Evolutionary conservation across 1,140 invertebrate species (phyloP).

Genomic region (Drosophila ambigua): DNA sequence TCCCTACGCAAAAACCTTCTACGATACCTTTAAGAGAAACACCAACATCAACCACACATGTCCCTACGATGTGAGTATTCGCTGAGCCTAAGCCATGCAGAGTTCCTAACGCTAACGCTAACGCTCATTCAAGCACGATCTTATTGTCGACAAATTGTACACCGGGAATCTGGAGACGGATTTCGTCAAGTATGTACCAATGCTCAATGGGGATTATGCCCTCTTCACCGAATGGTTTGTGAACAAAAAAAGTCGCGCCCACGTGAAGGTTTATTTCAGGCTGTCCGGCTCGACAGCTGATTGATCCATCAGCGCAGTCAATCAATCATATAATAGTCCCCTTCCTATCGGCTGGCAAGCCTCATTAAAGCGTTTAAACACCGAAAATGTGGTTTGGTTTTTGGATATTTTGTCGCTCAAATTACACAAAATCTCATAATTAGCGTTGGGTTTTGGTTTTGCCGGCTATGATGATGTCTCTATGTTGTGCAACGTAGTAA

Average conservation of each 20-base stretch:
- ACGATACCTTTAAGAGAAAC: not conserved
- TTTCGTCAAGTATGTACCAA: conserved; percentile 22
- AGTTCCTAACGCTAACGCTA: not conserved
- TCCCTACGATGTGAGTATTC: conserved; percentile 48
- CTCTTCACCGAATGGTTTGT: conserved; percentile 3
- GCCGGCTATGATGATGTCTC: not conserved
- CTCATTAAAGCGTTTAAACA: conserved; percentile 13
- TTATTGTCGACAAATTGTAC: conserved; percentile 49
- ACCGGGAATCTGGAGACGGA: conserved; percentile 35
- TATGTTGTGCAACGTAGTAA: no score
- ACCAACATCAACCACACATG: conserved; percentile 61
- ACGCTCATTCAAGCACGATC: conserved; percentile 42
- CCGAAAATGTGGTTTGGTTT: not conserved
- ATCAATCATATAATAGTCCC: no score
- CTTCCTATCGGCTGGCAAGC: not conserved
- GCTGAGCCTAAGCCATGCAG: not conserved
- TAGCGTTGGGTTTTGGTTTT: not conserved
- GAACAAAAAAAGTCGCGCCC: conserved; percentile 1
- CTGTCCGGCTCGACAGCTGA: conserved; percentile 3
- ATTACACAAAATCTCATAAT: not conserved
- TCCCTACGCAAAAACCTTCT: conserved; percentile 19
- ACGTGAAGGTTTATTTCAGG: conserved; percentile 19
- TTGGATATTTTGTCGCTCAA: not conserved
- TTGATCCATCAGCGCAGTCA: no score
- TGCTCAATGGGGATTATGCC: conserved; percentile 44